Percentiles rank a stretch among this genome's conserved stretches.
Conservation (phyloP, 2,113 vertebrate genomes). For the Ranitomeya variabilis region DNA sequence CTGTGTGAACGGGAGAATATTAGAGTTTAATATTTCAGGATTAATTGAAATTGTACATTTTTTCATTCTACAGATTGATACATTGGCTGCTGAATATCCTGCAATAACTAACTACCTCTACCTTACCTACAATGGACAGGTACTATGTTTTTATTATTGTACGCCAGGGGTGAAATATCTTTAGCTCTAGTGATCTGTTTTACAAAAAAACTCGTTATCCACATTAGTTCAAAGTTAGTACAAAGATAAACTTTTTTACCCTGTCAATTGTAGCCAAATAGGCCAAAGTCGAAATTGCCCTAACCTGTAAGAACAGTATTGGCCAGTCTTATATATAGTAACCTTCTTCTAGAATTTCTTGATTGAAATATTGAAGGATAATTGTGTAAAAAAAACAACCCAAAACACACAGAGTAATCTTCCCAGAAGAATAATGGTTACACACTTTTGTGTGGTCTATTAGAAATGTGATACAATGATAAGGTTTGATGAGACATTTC, state of each 20-base stretch:
- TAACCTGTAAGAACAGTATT: neutral
- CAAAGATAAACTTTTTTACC: too few species aligned
- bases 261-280: neutral
- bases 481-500: constrained; percentile 27
- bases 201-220: neutral
- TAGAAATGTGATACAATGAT: constrained; percentile 37
- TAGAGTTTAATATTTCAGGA: neutral
- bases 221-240: neutral
- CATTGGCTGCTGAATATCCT: constrained; percentile 91
- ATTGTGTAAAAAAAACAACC: neutral
- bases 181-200: neutral
- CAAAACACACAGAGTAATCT: neutral
- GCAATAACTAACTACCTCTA: constrained; percentile 93
- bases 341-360: neutral
- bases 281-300: too few species aligned
- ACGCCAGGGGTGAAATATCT: neutral
- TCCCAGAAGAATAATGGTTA: neutral
- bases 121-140: constrained; percentile 89
- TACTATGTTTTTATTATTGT: constrained; percentile 63
- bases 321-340: neutral
- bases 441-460: constrained; percentile 2
- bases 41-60: neutral
- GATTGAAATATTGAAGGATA: neutral
- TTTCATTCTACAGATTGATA: constrained; percentile 83
- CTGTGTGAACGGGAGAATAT: neutral